Base-by-base conservation (phyloP, 2,888 invertebrate species). In the Diogma glabrata region DNA sequence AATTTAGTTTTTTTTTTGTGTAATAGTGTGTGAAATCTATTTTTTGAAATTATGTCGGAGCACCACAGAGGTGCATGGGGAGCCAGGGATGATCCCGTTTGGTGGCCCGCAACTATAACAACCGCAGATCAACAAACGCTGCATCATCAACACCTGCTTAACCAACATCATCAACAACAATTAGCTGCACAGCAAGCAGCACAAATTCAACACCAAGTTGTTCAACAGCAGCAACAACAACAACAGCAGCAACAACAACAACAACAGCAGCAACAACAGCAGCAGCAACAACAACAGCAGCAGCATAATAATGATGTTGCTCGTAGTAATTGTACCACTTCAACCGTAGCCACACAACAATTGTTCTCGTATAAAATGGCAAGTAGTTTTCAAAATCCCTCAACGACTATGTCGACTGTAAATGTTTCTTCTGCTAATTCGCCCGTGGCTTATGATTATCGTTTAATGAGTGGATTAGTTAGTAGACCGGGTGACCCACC, bases 321-420 rank as follows among this genome's bases (percentile, higher is more conserved):
- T 50, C 75, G 75, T 54, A 76, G 73, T 57, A 75, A 76, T 62
- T 76, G 76, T 63, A 75, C 76, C 58, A 75, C 77, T 47, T 73
- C 76, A 55, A 75, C 73, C 56, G 75, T 75, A 56, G 73, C 74
- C 49, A 76, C 77, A 59, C 86, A 86, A 66, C 87, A 87, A 70
- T 75, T 87, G 60, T 87, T 87, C 68, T 82, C 83, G 56, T 88
- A 88, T 70, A 88, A 87, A 77, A 87, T 88, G 86, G 82, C 86
- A 63, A 82, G 84, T 68, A 84, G 84, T 68, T 87, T 87, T 75
- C 79, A 85, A 63, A 80, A 79, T 69, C 78, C 80, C 62, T 74
- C 76, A 72, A 81, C 78, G 70, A 81, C 77, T 65, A 77, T 77
- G 72, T 75, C 72, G 64, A 77, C 72, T 73, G 80, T 75, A 70